Conservation (phyloP, 2,888 invertebrate genomes). For the Eumacrocentrus americanus region DNA sequence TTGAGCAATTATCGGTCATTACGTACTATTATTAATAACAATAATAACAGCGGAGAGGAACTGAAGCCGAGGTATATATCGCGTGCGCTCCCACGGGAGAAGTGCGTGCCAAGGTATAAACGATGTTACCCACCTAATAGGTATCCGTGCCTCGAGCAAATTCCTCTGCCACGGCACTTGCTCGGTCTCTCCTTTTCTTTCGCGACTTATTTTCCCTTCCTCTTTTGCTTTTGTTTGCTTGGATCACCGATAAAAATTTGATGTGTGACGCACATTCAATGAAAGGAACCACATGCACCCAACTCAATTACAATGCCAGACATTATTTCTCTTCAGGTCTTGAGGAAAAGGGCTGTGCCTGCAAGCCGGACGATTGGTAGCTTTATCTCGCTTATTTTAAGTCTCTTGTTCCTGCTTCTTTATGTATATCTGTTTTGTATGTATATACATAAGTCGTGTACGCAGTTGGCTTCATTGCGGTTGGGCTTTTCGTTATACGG, state of each 20-base stretch:
- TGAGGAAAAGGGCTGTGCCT: constrained; percentile 2
- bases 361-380: neutral
- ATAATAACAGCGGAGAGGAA: constrained; percentile 48
- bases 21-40: constrained; percentile 59
- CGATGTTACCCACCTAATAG: constrained; percentile 58
- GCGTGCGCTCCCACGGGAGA: constrained; percentile 61
- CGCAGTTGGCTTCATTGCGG: too few species aligned
- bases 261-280: constrained; percentile 34
- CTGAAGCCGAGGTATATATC: constrained; percentile 44
- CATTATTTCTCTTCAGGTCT: neutral
- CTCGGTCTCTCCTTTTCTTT: constrained; percentile 8
- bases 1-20: constrained; percentile 60
- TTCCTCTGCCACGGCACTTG: constrained; percentile 40
- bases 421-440: neutral
- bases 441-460: too few species aligned
- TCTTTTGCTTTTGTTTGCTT: constrained; percentile 32
- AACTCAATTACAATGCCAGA: constrained; percentile 1
- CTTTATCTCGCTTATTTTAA: neutral
- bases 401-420: neutral
- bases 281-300: constrained; percentile 43
- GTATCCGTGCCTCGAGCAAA: constrained; percentile 58
- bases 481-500: too few species aligned
- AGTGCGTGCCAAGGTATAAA: constrained; percentile 58
- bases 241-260: constrained; percentile 26
- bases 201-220: constrained; percentile 8